Evolutionary conservation across 2,888 invertebrate species (phyloP), one percentile per base, ranked within the genome.

Genomic region (Sarcophaga carnaria): DNA sequence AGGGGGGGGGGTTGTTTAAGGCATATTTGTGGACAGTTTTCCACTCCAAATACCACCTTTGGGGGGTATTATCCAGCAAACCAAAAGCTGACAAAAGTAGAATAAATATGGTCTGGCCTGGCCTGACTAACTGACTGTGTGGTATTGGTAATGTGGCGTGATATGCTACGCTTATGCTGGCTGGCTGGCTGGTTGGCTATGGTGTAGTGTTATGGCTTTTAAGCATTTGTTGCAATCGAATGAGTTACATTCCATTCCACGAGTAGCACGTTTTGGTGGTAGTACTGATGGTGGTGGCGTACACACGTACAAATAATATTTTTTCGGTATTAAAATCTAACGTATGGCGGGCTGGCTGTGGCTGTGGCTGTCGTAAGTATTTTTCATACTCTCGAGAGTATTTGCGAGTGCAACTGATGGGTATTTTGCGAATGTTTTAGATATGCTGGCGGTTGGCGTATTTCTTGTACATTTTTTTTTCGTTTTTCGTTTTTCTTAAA

Each of bases 151-250:
- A 54, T 1, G 54, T 54, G 54, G 54, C 54, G 14, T 54, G 54
- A 17, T 54, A 54, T 54, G 14, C 12, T 14, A 54, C 10, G 10
- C 37, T 77, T 66, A 67, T 14, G 10, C 45, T 75, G n/a, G 80
- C 14, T 80, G 63, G 27, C 25, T 69, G 63, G 22, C 22, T 76
- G 63, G 22, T 22, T 67, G 54, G 76, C 60, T 77, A 14, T 37
- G 37, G 8, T 14, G 17, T 54, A 5, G 49, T 49, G 49, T 14
- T 12, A 11, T 49, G 49, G 12, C 14, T 49, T 49, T 49, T 49
- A 49, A 49, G 14, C 49, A 49, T 49, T 49, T 54, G 14, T 54
- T 54, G 54, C 54, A 54, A 54, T 37, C 10, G 37, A 37, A 37
- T 17, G 14, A 54, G 54, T 54, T 54, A 17, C 54, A 54, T 54